These are phyloP conservation scores for Dinomys branickii DNA, from an alignment of 2,113 vertebrate species.

Conservation along the genomic window DNA sequence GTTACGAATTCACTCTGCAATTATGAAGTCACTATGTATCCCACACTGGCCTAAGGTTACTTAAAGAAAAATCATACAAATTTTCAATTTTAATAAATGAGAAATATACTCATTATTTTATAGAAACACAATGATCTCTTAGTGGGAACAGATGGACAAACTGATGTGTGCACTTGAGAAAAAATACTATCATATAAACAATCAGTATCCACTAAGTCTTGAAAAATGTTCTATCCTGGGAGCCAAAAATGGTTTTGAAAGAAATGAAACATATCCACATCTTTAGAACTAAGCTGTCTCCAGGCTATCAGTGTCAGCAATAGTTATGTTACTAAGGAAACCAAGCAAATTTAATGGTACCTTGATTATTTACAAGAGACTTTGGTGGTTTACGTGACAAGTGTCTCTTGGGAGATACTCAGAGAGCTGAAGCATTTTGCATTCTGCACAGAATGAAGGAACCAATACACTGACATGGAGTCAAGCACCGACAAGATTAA, in stretches of 20 bases:
- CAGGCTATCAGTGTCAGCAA: conserved; percentile 16
- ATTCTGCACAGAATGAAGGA: background rate
- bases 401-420: background rate
- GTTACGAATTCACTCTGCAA: background rate
- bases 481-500: background rate
- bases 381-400: background rate
- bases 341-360: background rate
- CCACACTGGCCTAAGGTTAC: background rate
- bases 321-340: conserved; percentile 15
- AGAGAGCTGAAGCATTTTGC: background rate
- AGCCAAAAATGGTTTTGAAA: background rate
- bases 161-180: background rate
- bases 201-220: background rate
- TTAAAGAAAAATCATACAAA: background rate
- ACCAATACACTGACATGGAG: background rate
- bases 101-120: background rate
- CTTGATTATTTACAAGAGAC: conserved; percentile 42
- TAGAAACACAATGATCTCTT: background rate
- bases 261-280: background rate
- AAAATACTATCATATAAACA: background rate
- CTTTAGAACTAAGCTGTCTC: conserved; percentile 14
- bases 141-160: background rate
- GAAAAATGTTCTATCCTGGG: background rate
- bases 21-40: background rate
- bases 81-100: background rate